These are phyloP conservation scores for Mola mola DNA, from an alignment of 2,113 vertebrate species.

Conservation along the genomic window DNA sequence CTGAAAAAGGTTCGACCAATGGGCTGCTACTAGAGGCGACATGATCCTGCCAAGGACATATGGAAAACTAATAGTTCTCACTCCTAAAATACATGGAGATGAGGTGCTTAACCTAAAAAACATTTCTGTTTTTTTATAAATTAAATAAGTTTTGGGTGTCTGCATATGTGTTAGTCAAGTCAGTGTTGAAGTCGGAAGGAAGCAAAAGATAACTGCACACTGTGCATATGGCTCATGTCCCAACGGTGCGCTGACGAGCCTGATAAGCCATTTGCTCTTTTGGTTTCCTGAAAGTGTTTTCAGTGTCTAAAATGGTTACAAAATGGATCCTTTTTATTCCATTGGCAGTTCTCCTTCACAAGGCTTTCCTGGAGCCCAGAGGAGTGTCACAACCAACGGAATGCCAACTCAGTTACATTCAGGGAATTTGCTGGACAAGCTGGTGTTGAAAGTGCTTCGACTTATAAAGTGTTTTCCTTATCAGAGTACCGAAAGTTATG, in stretches of 20 bases:
- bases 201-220: slow-evolving; percentile 28
- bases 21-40: slow-evolving; percentile 7
- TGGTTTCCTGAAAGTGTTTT: slow-evolving; percentile 14
- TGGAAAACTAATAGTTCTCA: neutral
- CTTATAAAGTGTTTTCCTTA: slow-evolving; percentile 14
- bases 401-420: slow-evolving; percentile 33
- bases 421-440: slow-evolving; percentile 32
- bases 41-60: neutral
- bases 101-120: slow-evolving; percentile 25
- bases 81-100: slow-evolving; percentile 9
- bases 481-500: slow-evolving; percentile 6
- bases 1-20: slow-evolving; percentile 2
- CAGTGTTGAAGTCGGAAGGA: slow-evolving; percentile 25
- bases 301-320: slow-evolving; percentile 3
- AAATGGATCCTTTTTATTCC: slow-evolving; percentile 25
- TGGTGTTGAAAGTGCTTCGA: slow-evolving; percentile 1
- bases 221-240: slow-evolving; percentile 34
- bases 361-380: slow-evolving; percentile 13
- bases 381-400: neutral
- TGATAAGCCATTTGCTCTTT: slow-evolving; percentile 10
- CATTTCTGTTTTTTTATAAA: slow-evolving; percentile 19
- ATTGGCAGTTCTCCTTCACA: slow-evolving; percentile 13
- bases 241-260: neutral
- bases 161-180: slow-evolving; percentile 30
- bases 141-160: slow-evolving; percentile 24